Base-by-base conservation (phyloP, 2,113 vertebrate species). In the Gasterosteus nipponicus region DNA sequence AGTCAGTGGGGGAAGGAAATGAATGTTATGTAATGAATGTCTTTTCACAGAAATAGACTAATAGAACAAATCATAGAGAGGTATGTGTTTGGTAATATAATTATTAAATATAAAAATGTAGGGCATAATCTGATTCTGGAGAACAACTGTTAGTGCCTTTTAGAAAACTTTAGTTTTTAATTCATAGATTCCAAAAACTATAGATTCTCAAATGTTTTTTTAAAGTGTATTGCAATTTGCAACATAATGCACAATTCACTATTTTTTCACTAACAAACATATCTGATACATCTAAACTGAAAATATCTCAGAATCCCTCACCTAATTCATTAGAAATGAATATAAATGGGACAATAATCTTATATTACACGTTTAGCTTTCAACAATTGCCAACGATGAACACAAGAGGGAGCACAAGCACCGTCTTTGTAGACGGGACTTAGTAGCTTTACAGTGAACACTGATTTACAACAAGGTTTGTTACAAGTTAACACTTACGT, bases 381-480 rank as follows among this genome's bases (percentile, higher is more conserved):
- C 10, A 63, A 35, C 70, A 79, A 60, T 61, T 63, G 12, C 69
- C 18, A 61, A 60, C 5, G 73, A 42, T 83, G 79, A 82, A 75
- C 89, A 88, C 82, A 61, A 78, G 87, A 70, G 80, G 80, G 84
- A 18, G 76, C 70, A 56, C 58, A 59, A 35, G 41, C 42, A 14
- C 59, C 5, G 62, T 9, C 47, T 74, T 69, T 69, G 22, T 47
- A 77, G n/a, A 22, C 18, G 0, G 29, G 31, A n/a, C 39, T 63
- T 29, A 65, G 14, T 47, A 22, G 16, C 47, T 9, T 51, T 18
- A 22, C 53, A 39, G 12, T 62, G 33, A 66, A 46, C 38, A 70
- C 15, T 33, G 4, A 47, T 46, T 2, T 64, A 29, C 41, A 38
- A 53, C 1, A 10, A 68, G 26, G 22, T 26, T 26, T 26, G 22